Evolutionary conservation across 1,140 invertebrate species (phyloP), one percentile per base, ranked within the genome.

Genomic region (Papilio machaon): DNA sequence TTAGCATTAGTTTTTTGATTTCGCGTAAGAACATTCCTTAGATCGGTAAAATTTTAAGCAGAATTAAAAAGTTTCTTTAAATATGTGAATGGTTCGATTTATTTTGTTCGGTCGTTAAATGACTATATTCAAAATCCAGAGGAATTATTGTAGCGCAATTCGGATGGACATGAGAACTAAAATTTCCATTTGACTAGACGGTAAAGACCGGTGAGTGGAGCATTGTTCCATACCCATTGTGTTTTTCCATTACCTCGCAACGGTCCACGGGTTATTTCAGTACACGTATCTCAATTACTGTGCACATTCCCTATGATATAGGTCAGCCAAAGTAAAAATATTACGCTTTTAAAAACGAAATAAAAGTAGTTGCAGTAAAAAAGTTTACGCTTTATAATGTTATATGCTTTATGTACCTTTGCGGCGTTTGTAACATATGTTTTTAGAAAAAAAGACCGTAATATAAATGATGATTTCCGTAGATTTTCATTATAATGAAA

Each of bases 101-200:
- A 8, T n/a, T 58, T 0, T 6, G n/a, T 58, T 58, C 54, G n/a
- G n/a, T 19, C 17, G n/a, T 19, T 70, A 70, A 70, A 70, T 70
- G 11, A 70, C 64, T 38, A 38, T 38, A 70, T 70, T 38, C 64
- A 70, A 70, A 38, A 70, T 70, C 11, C 9, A 11, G 10, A 58
- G 19, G 60, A 64, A 64, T 64, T 64, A 30, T 64, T 30, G 60
- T 64, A 64, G 60, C 60, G 60, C 60, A 64, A 64, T 64, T 70
- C 15, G 64, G 30, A 70, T 70, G 64, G 64, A 23, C 35, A 70
- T 70, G 64, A 9, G 13, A 70, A 70, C 81, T 83, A 82, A 86
- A 86, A 86, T 86, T 86, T 86, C 85, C 85, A 86, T 86, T 86
- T 85, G 85, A 82, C 85, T 83, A 82, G 82, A 60, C 85, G 82